Evolutionary conservation across 2,113 vertebrate species (phyloP).

Genomic region (Agapornis roseicollis): DNA sequence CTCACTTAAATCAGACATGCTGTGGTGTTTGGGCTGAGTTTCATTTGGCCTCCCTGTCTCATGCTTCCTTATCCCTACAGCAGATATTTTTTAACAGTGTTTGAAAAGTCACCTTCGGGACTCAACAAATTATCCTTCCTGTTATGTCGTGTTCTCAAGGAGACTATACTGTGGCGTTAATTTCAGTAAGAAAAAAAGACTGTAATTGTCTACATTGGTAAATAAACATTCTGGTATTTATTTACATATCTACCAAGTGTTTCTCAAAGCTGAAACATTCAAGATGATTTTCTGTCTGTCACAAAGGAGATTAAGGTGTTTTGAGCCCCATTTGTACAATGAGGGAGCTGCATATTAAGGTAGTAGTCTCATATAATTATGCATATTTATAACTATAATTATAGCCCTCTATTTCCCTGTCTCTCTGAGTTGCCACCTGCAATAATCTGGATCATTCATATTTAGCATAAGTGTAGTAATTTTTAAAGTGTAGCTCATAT

Average conservation of each 20-base stretch:
- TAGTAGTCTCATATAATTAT: slow-evolving; percentile 34
- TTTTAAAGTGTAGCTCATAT: background rate
- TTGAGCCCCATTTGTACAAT: slow-evolving; percentile 6
- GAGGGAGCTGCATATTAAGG: slow-evolving; percentile 4
- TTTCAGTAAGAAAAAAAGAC: slow-evolving; percentile 20
- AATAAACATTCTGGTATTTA: slow-evolving; percentile 60
- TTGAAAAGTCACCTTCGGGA: slow-evolving; percentile 55
- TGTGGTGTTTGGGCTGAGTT: background rate
- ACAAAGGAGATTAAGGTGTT: slow-evolving; percentile 30
- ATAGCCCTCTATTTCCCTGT: slow-evolving; percentile 25
- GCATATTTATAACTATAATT: slow-evolving; percentile 56
- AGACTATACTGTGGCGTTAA: slow-evolving; percentile 14
- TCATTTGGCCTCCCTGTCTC: slow-evolving; percentile 35
- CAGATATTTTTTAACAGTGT: background rate
- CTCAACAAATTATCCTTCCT: slow-evolving; percentile 57
- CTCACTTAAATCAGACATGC: slow-evolving; percentile 20
- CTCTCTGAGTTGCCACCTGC: background rate
- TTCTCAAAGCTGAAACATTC: slow-evolving; percentile 41
- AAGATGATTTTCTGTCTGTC: slow-evolving; percentile 40
- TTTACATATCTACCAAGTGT: slow-evolving; percentile 34
- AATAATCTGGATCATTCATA: background rate
- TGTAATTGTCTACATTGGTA: background rate
- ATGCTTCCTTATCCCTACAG: slow-evolving; percentile 26
- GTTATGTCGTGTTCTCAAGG: slow-evolving; percentile 47
- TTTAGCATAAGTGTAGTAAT: background rate